phyloP scores from a whole-genome alignment of 2,888 invertebrate genomes.

The Noctua janthina region DNA sequence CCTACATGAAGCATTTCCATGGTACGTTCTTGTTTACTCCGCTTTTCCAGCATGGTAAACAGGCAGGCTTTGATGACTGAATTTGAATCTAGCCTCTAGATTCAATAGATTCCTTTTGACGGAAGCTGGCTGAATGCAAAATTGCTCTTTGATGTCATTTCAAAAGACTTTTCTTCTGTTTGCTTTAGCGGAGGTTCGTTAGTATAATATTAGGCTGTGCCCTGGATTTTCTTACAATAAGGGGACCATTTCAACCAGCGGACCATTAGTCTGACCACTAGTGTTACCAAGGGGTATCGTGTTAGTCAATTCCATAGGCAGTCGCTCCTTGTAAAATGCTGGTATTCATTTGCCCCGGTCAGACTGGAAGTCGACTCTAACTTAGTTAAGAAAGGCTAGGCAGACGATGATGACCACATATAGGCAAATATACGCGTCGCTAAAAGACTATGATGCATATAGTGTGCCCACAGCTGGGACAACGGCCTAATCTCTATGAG shows the following conservation, averaged over 20 bases:
- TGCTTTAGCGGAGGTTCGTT: neutral
- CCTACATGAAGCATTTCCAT: neutral
- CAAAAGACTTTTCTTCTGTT: constrained; percentile 31
- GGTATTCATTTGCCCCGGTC: neutral
- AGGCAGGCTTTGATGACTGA: constrained; percentile 13
- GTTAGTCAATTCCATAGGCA: neutral
- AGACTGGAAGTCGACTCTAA: neutral
- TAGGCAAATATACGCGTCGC: neutral
- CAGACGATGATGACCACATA: neutral
- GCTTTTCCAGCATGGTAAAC: constrained; percentile 5
- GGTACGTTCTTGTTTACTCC: constrained; percentile 16
- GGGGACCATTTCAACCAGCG: neutral
- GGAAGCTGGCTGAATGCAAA: constrained; percentile 27
- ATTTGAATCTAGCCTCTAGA: constrained; percentile 30
- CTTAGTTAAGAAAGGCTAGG: neutral
- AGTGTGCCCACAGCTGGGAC: neutral
- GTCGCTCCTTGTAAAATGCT: neutral
- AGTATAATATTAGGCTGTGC: neutral
- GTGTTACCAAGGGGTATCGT: neutral
- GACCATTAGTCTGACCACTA: neutral
- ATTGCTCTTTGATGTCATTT: constrained; percentile 32
- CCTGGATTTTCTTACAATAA: constrained; percentile 1
- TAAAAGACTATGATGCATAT: neutral
- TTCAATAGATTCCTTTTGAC: constrained; percentile 25
- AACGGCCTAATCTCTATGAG: neutral